Percentiles rank a stretch among this genome's conserved stretches.
phyloP scores from a whole-genome alignment of 2,888 invertebrate genomes.

The Parascotia fuliginaria region DNA sequence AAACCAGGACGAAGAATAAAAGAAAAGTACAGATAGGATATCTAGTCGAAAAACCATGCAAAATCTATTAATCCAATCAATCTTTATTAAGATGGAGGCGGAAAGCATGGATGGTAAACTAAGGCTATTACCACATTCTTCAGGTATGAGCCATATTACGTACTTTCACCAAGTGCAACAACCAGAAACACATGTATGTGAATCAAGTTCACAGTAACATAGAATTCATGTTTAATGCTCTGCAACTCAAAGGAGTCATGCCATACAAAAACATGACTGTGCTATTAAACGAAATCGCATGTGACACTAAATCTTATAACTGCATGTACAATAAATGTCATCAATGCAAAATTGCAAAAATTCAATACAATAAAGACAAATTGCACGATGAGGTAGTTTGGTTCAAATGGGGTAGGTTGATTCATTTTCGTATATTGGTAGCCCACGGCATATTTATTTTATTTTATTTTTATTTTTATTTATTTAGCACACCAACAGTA shows the following conservation, averaged over 20 bases:
- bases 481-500: too few species aligned
- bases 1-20: conserved; percentile 12
- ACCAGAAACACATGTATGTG: conserved; percentile 22
- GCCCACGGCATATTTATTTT: too few species aligned
- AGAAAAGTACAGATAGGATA: conserved; percentile 15
- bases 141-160: conserved; percentile 16
- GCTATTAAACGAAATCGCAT: conserved; percentile 12
- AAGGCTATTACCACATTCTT: conserved; percentile 16
- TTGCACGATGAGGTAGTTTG: too few species aligned
- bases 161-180: conserved; percentile 1
- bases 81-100: conserved; percentile 11
- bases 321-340: conserved; percentile 21
- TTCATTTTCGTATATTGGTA: too few species aligned
- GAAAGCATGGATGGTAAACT: conserved; percentile 8
- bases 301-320: conserved; percentile 15
- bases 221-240: conserved; percentile 16
- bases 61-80: conserved; percentile 4
- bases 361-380: too few species aligned
- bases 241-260: conserved; percentile 15
- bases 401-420: too few species aligned
- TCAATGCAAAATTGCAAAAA: too few species aligned
- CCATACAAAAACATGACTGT: conserved; percentile 13
- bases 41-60: conserved; percentile 9
- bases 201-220: conserved; percentile 20
- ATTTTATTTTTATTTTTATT: too few species aligned